Conservation (phyloP, 1,140 invertebrate species). For the Vanessa atalanta region DNA sequence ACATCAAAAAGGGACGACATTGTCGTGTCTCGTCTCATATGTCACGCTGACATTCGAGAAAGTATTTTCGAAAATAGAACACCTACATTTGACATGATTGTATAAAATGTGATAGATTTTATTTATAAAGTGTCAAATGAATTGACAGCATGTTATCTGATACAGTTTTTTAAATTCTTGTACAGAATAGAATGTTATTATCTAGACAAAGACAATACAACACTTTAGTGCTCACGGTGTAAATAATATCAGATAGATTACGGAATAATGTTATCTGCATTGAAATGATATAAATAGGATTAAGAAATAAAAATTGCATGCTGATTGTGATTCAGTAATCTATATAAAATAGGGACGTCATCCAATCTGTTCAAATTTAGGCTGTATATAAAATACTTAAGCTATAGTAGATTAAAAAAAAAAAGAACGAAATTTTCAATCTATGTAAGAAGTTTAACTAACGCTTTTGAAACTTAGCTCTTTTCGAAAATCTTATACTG, state of each 20-base stretch:
- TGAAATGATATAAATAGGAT: not conserved
- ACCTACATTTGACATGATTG: no score
- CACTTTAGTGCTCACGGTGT: slow-evolving; percentile 56
- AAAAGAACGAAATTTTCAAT: slow-evolving; percentile 16
- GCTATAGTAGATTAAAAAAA: slow-evolving; percentile 14
- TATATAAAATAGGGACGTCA: not conserved
- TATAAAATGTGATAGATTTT: no score
- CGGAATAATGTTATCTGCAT: not conserved
- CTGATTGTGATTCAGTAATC: slow-evolving; percentile 10
- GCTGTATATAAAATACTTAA: slow-evolving; percentile 31
- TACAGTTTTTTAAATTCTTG: slow-evolving; percentile 25
- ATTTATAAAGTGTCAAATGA: not conserved
- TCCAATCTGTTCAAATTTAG: slow-evolving; percentile 17
- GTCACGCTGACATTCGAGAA: no score
- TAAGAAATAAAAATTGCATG: slow-evolving; percentile 7
- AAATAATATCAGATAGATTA: slow-evolving; percentile 38
- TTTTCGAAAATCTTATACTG: slow-evolving; percentile 32
- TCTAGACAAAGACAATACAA: slow-evolving; percentile 60
- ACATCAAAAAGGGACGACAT: no score
- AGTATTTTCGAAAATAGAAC: no score
- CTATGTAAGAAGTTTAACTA: slow-evolving; percentile 30
- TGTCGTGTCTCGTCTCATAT: no score
- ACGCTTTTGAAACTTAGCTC: slow-evolving; percentile 32
- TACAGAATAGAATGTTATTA: slow-evolving; percentile 30
- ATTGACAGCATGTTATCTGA: not conserved